A percentile compares a stretch with the other conserved stretches of the same genome.
Evolutionary conservation across 2,888 invertebrate genomes (phyloP).

Genomic region (Frankliniella fusca): DNA sequence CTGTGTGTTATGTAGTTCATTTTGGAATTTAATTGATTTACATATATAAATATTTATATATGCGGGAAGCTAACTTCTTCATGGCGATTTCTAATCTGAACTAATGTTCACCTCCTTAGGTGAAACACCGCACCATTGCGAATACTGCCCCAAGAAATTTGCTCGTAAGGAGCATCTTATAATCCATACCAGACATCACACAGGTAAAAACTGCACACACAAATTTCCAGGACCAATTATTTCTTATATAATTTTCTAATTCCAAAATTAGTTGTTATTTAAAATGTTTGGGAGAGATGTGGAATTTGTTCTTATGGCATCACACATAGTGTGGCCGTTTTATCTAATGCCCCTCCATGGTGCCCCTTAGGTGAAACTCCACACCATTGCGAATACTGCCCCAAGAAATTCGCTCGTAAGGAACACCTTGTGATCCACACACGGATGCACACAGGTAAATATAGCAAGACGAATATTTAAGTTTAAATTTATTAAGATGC

Average conservation of each 20-base stretch:
- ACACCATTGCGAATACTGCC: slow-evolving; percentile 43
- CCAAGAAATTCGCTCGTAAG: slow-evolving; percentile 45
- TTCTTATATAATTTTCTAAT: neutral
- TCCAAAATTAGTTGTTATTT: slow-evolving; percentile 14
- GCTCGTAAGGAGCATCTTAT: slow-evolving; percentile 82
- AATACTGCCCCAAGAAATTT: slow-evolving; percentile 80
- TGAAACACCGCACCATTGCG: slow-evolving; percentile 81
- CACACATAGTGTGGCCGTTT: slow-evolving; percentile 13
- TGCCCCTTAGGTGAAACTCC: slow-evolving; percentile 52
- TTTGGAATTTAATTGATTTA: neutral
- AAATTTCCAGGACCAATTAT: slow-evolving; percentile 39
- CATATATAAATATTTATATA: neutral
- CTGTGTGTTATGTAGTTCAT: neutral
- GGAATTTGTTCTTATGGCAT: neutral
- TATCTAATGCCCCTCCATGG: slow-evolving; percentile 22
- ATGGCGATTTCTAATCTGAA: neutral
- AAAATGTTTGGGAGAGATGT: slow-evolving; percentile 3
- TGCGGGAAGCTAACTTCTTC: neutral
- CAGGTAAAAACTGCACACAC: slow-evolving; percentile 73
- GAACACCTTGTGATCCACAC: slow-evolving; percentile 45
- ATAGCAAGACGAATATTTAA: neutral
- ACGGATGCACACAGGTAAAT: slow-evolving; percentile 47
- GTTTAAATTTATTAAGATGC: neutral
- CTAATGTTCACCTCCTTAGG: slow-evolving; percentile 43
- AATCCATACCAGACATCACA: slow-evolving; percentile 77